Evolutionary conservation across 2,113 vertebrate species (phyloP).

Genomic region (Eublepharis macularius): DNA sequence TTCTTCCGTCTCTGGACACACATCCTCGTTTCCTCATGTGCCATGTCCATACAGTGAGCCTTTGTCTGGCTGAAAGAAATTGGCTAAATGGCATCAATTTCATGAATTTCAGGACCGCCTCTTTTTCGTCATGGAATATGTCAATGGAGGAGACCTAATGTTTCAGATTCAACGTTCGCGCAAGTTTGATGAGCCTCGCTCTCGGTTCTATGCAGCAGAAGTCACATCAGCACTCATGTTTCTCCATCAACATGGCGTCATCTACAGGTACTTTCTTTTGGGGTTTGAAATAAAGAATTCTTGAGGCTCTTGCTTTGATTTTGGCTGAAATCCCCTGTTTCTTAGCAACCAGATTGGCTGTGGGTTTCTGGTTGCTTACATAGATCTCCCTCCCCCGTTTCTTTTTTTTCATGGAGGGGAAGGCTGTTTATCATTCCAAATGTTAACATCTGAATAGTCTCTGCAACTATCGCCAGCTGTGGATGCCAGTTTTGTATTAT

Average conservation of each 20-base stretch:
- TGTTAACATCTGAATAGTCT: constrained; percentile 77
- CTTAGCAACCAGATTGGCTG: constrained; percentile 67
- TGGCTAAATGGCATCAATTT: constrained; percentile 53
- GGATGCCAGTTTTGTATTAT: constrained; percentile 78
- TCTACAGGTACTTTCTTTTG: constrained; percentile 88
- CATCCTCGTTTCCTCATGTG: neutral
- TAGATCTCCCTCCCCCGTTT: constrained; percentile 56
- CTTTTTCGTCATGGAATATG: constrained; percentile 99
- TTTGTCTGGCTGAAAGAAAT: constrained; percentile 45
- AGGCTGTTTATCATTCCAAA: constrained; percentile 73
- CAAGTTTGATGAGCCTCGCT: constrained; percentile 96
- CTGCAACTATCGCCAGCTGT: constrained; percentile 68
- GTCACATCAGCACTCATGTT: constrained; percentile 99
- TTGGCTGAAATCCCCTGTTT: constrained; percentile 62
- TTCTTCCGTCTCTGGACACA: constrained; percentile 45
- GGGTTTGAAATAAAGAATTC: constrained; percentile 33
- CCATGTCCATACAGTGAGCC: constrained; percentile 41
- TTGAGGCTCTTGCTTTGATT: constrained; percentile 37
- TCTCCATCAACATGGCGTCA: constrained; percentile 96
- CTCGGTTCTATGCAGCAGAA: constrained; percentile 96
- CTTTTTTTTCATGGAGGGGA: neutral
- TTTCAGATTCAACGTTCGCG: constrained; percentile 98
- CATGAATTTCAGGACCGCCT: constrained; percentile 89
- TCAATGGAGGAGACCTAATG: constrained; percentile 98
- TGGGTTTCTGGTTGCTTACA: constrained; percentile 75